These are phyloP conservation scores for Noctua janthe DNA, from an alignment of 2,888 invertebrate genomes.

Conservation along the genomic window DNA sequence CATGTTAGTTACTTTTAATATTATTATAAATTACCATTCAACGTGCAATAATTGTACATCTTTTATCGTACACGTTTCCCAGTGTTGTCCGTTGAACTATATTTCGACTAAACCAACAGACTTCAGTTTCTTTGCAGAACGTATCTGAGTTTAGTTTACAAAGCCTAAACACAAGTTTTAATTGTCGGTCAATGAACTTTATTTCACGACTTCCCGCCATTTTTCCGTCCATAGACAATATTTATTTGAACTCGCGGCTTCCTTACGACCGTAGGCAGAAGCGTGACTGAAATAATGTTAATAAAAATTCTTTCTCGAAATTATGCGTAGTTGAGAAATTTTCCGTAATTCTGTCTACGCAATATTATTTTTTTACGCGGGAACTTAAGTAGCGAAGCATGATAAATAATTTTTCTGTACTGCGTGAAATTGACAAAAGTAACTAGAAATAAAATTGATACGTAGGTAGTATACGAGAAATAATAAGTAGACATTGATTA, in stretches of 20 bases:
- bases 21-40: neutral
- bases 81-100: conserved; percentile 43
- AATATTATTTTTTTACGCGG: conserved; percentile 17
- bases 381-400: neutral
- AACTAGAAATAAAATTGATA: neutral
- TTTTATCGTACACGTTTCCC: conserved; percentile 20
- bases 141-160: conserved; percentile 51
- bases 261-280: conserved; percentile 47
- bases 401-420: neutral
- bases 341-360: conserved; percentile 23
- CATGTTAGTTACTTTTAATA: neutral
- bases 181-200: conserved; percentile 58
- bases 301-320: conserved; percentile 28
- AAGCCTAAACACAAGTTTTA: conserved; percentile 49
- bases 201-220: conserved; percentile 45
- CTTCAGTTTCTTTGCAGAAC: conserved; percentile 58
- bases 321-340: conserved; percentile 12
- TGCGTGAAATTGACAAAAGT: conserved; percentile 3
- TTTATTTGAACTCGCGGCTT: conserved; percentile 54
- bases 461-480: neutral
- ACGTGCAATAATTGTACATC: conserved; percentile 38
- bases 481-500: neutral
- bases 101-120: conserved; percentile 51
- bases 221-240: conserved; percentile 50
- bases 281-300: conserved; percentile 37